Percentiles rank a stretch among this genome's conserved stretches.
These are phyloP conservation scores for Eretmochelys imbricata DNA, from an alignment of 2,113 vertebrate genomes.

Conservation along the genomic window DNA sequence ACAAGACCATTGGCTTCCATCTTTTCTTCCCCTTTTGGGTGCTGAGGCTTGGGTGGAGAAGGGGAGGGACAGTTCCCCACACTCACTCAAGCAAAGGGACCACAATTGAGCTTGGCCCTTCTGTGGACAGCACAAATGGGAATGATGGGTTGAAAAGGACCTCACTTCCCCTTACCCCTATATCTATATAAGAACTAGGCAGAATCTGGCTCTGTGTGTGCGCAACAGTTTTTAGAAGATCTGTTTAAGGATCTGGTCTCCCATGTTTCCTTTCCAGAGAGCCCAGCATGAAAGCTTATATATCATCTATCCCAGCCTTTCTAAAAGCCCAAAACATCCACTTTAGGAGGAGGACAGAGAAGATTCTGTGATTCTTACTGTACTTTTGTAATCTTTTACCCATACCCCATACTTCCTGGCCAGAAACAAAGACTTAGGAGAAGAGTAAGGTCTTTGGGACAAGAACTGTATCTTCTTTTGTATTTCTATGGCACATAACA, in stretches of 20 bases:
- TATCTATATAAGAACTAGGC: background rate
- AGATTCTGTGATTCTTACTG: background rate
- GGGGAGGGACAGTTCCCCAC: background rate
- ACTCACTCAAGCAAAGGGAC: background rate
- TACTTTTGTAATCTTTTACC: background rate
- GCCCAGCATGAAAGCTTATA: background rate
- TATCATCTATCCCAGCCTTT: background rate
- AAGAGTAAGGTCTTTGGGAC: background rate
- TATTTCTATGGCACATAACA: background rate
- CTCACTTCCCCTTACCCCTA: background rate
- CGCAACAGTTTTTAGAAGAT: background rate
- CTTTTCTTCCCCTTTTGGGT: background rate
- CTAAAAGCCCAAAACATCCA: background rate
- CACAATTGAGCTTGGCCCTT: background rate
- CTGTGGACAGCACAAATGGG: background rate
- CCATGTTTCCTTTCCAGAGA: background rate
- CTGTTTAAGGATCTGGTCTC: background rate
- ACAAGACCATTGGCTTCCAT: background rate
- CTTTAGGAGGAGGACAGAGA: background rate
- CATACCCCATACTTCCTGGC: background rate
- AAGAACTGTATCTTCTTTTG: background rate
- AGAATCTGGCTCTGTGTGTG: background rate
- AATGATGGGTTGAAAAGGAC: background rate
- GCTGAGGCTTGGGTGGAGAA: background rate
- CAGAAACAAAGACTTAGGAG: background rate